Evolutionary conservation across 1,140 invertebrate genomes (phyloP), one percentile per base, ranked within the genome.

Genomic region (Triops longicaudatus): DNA sequence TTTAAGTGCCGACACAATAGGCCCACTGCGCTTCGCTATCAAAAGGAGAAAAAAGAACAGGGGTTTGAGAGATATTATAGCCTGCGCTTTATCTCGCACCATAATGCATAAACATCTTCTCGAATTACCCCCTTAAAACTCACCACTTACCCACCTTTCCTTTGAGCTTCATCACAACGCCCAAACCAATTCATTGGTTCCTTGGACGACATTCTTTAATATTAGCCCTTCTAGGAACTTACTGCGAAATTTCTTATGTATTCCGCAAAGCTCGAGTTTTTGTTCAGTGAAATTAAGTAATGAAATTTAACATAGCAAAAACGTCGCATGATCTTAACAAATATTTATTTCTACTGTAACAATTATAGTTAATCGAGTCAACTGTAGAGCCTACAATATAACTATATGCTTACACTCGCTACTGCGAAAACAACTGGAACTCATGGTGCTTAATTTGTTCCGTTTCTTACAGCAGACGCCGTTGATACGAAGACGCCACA

Each of bases 31-130:
- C 50, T 22, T 17, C 22, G 50, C 50, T 22, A 9, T 63, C 17
- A 63, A 63, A 63, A 63, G 50, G 17, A 63, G 50, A 63, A 63
- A 63, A 63, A 63, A 37, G 31, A 37, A 37, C 17, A 63, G 50
- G 50, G 17, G 14, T 63, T 63, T 22, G 17, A 22, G 17, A 22
- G 50, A 63, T 17, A 63, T 63, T n/a, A 63, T 63, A 22, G 14
- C 50, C 50, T 22, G 17, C 7, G 31, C 22, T 22, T 63, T 63
- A 63, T 63, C 50, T 63, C 17, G 50, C 50, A 37, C 22, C 50
- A 63, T 63, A 63, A 63, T 63, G 50, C 50, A 63, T 63, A 63
- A 63, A 63, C 50, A 63, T 63, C 50, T 63, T 63, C 50, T 63
- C 50, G 17, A 17, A 22, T 63, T 63, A 63, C 50, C 50, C 22